Percentiles rank a stretch among this genome's conserved stretches.
These are phyloP conservation scores for Sula dactylatra DNA, from an alignment of 2,113 vertebrate species.

Conservation along the genomic window DNA sequence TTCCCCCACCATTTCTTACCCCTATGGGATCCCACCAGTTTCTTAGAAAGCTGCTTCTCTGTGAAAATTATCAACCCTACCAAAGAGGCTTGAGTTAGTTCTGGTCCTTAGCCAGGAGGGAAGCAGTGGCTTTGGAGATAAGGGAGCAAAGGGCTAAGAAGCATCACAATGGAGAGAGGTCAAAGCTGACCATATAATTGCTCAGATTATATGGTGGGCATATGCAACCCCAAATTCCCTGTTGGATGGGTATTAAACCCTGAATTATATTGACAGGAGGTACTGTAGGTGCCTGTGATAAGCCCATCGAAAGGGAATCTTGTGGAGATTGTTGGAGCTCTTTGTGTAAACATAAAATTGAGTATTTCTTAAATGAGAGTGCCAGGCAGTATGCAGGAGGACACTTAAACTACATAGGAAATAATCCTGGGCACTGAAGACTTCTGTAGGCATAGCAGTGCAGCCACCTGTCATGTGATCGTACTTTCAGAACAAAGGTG, in stretches of 20 bases:
- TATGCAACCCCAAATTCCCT: neutral
- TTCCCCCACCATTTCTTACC: neutral
- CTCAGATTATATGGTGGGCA: neutral
- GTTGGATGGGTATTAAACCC: neutral
- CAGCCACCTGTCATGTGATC: neutral
- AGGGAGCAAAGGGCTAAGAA: neutral
- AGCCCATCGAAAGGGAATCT: neutral
- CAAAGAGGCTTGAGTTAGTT: neutral
- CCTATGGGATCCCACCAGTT: accelerated
- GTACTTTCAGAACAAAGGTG: neutral
- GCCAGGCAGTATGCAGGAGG: neutral
- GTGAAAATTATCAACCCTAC: neutral
- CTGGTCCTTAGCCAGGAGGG: neutral
- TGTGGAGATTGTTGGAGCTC: accelerated
- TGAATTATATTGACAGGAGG: neutral
- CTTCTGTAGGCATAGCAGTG: neutral
- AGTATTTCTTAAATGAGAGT: neutral
- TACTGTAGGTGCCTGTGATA: neutral
- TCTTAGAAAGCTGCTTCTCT: neutral
- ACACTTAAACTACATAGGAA: neutral
- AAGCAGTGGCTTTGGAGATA: neutral
- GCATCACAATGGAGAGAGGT: neutral
- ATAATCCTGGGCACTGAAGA: neutral
- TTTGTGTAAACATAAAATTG: neutral
- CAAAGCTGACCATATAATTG: neutral